Evolutionary conservation across 2,888 invertebrate genomes (phyloP).

Genomic region (Willowsia nigromaculata): DNA sequence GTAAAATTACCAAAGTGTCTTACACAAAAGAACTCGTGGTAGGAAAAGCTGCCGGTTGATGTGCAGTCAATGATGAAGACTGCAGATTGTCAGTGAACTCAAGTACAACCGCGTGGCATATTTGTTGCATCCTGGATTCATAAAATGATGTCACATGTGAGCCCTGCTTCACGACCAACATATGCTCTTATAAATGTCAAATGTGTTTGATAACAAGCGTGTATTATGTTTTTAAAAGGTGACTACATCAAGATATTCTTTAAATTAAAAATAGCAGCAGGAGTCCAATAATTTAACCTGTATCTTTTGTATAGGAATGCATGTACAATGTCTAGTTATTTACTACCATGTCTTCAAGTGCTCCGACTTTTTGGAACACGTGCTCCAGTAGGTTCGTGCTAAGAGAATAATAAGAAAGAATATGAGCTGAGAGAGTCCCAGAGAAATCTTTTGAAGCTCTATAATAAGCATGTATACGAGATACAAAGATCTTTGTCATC

Average conservation of each 20-base stretch:
- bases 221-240: too few species aligned
- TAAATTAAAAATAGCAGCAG: too few species aligned
- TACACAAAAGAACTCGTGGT: neutral
- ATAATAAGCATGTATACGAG: slow-evolving; percentile 9
- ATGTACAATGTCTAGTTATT: too few species aligned
- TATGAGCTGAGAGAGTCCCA: neutral
- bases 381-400: slow-evolving; percentile 2
- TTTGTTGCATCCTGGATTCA: neutral
- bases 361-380: slow-evolving; percentile 33
- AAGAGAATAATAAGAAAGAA: neutral
- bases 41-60: neutral
- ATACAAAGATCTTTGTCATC: neutral
- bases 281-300: too few species aligned
- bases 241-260: too few species aligned
- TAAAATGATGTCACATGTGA: neutral
- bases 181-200: too few species aligned
- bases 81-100: neutral
- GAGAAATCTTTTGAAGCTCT: slow-evolving; percentile 12
- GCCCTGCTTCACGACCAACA: too few species aligned
- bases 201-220: too few species aligned
- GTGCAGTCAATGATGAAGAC: neutral
- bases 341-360: too few species aligned
- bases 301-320: too few species aligned
- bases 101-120: neutral
- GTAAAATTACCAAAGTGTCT: neutral